Conservation (phyloP, 1,140 invertebrate species). For the Drosophila biarmipes region DNA sequence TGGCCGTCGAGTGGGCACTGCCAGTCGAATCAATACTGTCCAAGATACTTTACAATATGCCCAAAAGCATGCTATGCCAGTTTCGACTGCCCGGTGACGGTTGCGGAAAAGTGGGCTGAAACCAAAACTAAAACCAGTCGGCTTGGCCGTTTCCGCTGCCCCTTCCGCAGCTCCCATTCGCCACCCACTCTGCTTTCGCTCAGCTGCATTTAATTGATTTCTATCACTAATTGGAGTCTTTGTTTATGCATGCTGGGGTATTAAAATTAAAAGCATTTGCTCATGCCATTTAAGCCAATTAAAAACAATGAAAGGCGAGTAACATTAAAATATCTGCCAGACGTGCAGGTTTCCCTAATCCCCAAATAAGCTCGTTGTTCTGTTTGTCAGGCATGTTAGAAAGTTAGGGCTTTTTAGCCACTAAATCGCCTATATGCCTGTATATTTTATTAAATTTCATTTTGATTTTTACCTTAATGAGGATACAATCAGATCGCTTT, state of each 20-base stretch:
- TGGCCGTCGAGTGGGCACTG: not conserved
- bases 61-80: constrained; percentile 26
- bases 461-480: not conserved
- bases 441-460: not conserved
- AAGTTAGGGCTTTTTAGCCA: not conserved
- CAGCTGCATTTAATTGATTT: constrained; percentile 54
- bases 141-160: constrained; percentile 15
- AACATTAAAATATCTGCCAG: constrained; percentile 27
- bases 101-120: not conserved
- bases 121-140: not conserved
- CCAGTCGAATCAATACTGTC: constrained; percentile 9
- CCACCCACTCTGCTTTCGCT: constrained; percentile 10
- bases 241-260: constrained; percentile 52
- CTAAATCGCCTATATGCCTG: not conserved
- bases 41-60: constrained; percentile 18
- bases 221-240: constrained; percentile 57
- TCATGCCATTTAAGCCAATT: constrained; percentile 50
- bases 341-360: constrained; percentile 16
- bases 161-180: not conserved
- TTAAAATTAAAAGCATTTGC: constrained; percentile 58
- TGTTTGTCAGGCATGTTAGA: not conserved
- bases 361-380: not conserved
- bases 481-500: not conserved
- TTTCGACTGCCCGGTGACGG: constrained; percentile 3
- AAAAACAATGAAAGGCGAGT: constrained; percentile 31